Evolutionary conservation across 2,888 invertebrate genomes (phyloP), one percentile per base, ranked within the genome.

Genomic region (Drosophila helvetica): DNA sequence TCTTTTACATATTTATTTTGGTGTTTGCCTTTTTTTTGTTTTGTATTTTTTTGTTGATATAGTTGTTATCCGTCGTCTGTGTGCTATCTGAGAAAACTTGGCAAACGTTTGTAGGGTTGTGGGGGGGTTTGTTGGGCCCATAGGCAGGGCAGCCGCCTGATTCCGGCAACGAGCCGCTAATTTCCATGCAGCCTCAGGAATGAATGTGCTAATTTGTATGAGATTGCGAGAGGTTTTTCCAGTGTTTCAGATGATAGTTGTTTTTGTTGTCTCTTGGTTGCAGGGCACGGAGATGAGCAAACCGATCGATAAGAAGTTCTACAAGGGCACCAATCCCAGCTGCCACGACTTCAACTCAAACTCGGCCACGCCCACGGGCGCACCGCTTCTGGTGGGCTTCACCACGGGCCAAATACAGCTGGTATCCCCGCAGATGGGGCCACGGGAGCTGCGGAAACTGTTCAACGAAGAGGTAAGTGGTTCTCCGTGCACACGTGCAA

Each of bases 311-410:
- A 99, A 99, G 92, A 96, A 99, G 92, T 96, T 98, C 90, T 99
- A 99, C 93, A 99, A 99, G 93, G 99, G 99, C 90, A 99, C 98
- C 58, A 98, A 97, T 93, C 99, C 99, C 18, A 99, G 99, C 27
- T 99, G 99, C 93, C 99, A 99, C 91, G 98, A 99, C 93, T 99
- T 99, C 93, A 99, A 99, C 93, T 94, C 95, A 56, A 94, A 95
- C 78, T 95, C 96, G 57, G 96, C 96, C 90, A 95, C 96, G 66
- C 93, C 94, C 17, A 97, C 98, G 72, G 96, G 96, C 92, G 96
- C 98, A 22, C 96, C 96, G 59, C 94, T 99, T 78, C 94, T 99
- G 86, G 98, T 99, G 89, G 99, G 99, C 65, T 99, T 99, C 93
- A 98, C 98, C 87, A 98, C 98, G 27, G 99, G 99, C 75, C 99